Base-by-base conservation (phyloP, 2,113 vertebrate genomes). In the Hippopotamus amphibius region DNA sequence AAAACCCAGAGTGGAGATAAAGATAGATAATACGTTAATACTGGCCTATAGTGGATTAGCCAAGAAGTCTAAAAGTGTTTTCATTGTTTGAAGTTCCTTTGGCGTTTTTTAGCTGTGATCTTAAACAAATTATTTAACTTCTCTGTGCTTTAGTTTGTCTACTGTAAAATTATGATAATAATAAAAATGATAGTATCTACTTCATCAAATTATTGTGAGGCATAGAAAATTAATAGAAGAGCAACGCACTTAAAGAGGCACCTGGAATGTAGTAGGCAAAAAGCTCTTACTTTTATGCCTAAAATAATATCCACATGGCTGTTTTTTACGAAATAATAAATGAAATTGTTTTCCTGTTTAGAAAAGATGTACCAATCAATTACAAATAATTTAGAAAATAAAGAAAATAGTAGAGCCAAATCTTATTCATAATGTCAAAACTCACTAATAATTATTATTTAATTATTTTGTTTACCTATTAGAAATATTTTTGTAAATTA, bases 11-110 rank as follows among this genome's bases (percentile, higher is more conserved):
- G 68, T 65, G 26, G 46, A 93, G 65, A 50, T 94, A 63, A 94
- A 77, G 14, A 93, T 48, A 33, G 53, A 96, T 6, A 77, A 88
- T 96, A 93, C 77, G 41, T 97, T 95, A 86, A 81, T 55, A 84
- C 88, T 89, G 74, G 76, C 50, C 90, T 71, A 97, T 11, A 72
- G 5, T 90, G n/a, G 59, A 93, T 97, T 57, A 96, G 46, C 22
- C 86, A 85, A 90, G 21, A 14, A 94, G 76, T 19, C 59, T 95
- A 46, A 74, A 89, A 97, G 63, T 68, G 11, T 21, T 48, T 90
- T 11, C 1, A 6, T 90, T 95, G 33, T 43, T 82, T 63, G 37
- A 93, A 79, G 53, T 90, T 9, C 3, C 1, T 12, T 19, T 57
- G 30, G 7, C 2, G 41, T 6, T 43, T 72, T 59, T 22, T n/a